phyloP scores from a whole-genome alignment of 2,888 invertebrate genomes.

The Siphlonurus alternatus region DNA sequence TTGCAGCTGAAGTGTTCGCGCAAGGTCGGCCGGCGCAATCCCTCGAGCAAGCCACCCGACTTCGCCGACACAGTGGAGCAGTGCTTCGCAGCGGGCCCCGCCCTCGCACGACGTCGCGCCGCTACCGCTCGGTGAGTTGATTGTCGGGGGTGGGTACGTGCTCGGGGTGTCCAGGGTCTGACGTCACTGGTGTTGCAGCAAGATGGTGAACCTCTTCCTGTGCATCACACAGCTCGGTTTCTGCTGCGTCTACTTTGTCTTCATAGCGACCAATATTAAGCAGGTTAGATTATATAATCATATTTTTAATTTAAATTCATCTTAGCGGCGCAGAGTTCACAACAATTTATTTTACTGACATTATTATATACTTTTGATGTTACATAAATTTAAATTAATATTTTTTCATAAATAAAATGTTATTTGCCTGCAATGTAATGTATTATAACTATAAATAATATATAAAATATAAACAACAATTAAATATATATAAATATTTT shows the following conservation, averaged over 20 bases:
- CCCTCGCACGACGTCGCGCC: conserved; percentile 40
- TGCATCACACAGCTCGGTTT: conserved; percentile 95
- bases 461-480: too few species aligned
- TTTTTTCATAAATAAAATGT: too few species aligned
- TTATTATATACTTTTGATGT: too few species aligned
- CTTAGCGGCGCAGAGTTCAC: too few species aligned
- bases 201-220: conserved; percentile 62
- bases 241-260: conserved; percentile 94
- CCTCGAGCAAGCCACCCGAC: conserved; percentile 33
- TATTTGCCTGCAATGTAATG: too few species aligned
- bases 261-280: conserved; percentile 72
- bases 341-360: too few species aligned
- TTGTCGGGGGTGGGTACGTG: background rate
- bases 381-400: background rate
- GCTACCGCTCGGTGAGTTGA: conserved; percentile 36
- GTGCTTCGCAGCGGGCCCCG: conserved; percentile 62
- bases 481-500: too few species aligned
- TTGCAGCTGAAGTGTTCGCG: conserved; percentile 50
- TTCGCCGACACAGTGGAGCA: conserved; percentile 71
- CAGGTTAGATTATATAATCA: conserved; percentile 35
- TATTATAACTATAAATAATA: too few species aligned
- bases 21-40: background rate
- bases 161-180: too few species aligned
- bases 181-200: too few species aligned
- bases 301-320: too few species aligned